These are phyloP conservation scores for Sarcophaga rosellei DNA, from an alignment of 2,888 invertebrate genomes.

Conservation along the genomic window DNA sequence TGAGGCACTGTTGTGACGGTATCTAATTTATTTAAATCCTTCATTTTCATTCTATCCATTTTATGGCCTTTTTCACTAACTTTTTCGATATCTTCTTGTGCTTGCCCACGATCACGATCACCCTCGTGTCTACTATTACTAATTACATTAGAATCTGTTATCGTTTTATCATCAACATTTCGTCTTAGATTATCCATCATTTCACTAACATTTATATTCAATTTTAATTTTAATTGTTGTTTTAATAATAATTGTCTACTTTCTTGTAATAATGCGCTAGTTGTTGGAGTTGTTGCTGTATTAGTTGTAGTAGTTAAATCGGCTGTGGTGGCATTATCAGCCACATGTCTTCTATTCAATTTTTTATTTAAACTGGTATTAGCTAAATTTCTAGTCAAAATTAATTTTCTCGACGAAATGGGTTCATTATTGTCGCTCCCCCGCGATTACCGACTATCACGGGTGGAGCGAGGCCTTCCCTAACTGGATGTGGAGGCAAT, in stretches of 20 bases:
- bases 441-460: slow-evolving; percentile 82
- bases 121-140: slow-evolving; percentile 50
- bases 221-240: slow-evolving; percentile 78
- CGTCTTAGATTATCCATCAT: slow-evolving; percentile 68
- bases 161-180: slow-evolving; percentile 58
- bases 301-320: slow-evolving; percentile 64
- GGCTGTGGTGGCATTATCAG: slow-evolving; percentile 69
- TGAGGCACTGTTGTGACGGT: slow-evolving; percentile 81
- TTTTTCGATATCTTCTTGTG: slow-evolving; percentile 51
- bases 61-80: slow-evolving; percentile 45
- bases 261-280: slow-evolving; percentile 71
- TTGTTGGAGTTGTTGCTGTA: slow-evolving; percentile 71
- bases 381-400: slow-evolving; percentile 81
- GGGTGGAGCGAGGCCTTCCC: slow-evolving; percentile 86
- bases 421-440: slow-evolving; percentile 82
- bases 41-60: slow-evolving; percentile 20
- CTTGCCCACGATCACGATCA: slow-evolving; percentile 44
- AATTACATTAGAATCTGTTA: slow-evolving; percentile 1
- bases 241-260: slow-evolving; percentile 75
- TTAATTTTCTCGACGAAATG: slow-evolving; percentile 82
- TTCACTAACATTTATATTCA: slow-evolving; percentile 74
- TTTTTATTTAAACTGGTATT: slow-evolving; percentile 79
- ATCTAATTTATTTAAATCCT: slow-evolving; percentile 75
- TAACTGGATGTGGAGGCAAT: slow-evolving; percentile 96
- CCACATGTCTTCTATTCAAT: slow-evolving; percentile 66